Evolutionary conservation across 2,888 invertebrate species (phyloP).

Genomic region (Drosophila nr. perissopoda): DNA sequence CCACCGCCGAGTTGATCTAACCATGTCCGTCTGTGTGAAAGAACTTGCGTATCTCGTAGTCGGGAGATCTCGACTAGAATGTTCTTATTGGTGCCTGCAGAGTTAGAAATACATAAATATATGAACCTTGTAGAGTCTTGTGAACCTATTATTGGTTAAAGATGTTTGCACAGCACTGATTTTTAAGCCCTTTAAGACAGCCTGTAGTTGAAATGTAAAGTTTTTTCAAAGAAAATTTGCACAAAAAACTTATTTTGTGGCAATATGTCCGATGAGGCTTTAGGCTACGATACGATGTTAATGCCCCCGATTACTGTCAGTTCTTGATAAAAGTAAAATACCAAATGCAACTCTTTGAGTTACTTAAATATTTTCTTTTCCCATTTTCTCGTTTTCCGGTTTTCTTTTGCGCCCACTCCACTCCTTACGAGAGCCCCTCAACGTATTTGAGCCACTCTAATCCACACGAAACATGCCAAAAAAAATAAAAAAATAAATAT

Average conservation of each 20-base stretch:
- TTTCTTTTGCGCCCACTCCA: slow-evolving; percentile 11
- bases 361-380: slow-evolving; percentile 35
- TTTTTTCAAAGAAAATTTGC: slow-evolving; percentile 1
- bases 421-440: slow-evolving; percentile 1
- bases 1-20: too few relatives aligned
- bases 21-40: too few relatives aligned
- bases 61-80: neutral
- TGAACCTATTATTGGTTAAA: neutral
- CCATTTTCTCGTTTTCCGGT: slow-evolving; percentile 8
- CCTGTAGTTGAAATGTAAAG: neutral
- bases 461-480: slow-evolving; percentile 62
- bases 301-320: slow-evolving; percentile 66
- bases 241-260: slow-evolving; percentile 1
- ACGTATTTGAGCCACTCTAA: slow-evolving; percentile 63
- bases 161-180: neutral
- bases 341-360: slow-evolving; percentile 62
- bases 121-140: neutral
- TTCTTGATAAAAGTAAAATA: slow-evolving; percentile 51
- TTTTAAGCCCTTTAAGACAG: neutral
- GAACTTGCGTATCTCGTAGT: neutral
- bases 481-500: slow-evolving; percentile 24
- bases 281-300: slow-evolving; percentile 38
- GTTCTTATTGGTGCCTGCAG: neutral
- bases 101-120: neutral
- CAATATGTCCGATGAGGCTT: slow-evolving; percentile 40